Evolutionary conservation across 1,140 invertebrate genomes (phyloP), one percentile per base, ranked within the genome.

Genomic region (Ptiloglossa arizonensis): DNA sequence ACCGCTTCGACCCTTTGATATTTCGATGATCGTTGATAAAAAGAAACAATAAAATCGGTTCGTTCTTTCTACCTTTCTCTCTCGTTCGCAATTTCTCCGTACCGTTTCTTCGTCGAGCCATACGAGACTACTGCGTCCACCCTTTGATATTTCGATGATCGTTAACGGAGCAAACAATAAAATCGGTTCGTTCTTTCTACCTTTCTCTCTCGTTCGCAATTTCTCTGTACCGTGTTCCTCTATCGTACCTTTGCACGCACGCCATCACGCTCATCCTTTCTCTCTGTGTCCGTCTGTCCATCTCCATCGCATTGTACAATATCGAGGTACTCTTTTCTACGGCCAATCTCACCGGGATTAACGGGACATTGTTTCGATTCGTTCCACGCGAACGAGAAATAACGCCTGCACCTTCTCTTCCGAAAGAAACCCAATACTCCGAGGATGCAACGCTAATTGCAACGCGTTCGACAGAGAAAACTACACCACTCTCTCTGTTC

Each of bases 251-350:
- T 24, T 44, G 29, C 79, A 81, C n/a, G 41, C 71, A 22, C 27
- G 9, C 50, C 15, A 24, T 57, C 63, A 77, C 70, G 32, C 56
- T 66, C 75, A 76, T 64, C 70, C 62, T 73, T 60, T 29, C 66
- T 60, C 69, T 82, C 56, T 80, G 72, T 80, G 83, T 88, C 83
- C 85, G 86, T 87, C 88, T 90, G 83, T 84, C 80, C 73, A 83
- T 79, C 80, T 86, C 77, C 74, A 82, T 82, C 68, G 59, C 68
- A 82, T 78, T 35, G 52, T 63, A 32, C 50, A 57, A 83, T 68
- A 83, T 66, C 48, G 67, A 82, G 22, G 15, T 24, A 17, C 66
- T 38, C 24, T 70, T n/a, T 17, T 4, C 22, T 22, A 35, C 19
- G 44, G 35, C 56, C 19, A 81, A 70, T 38, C 35, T 52, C 59